These are phyloP conservation scores for Paraplagusia blochii DNA, from an alignment of 2,113 vertebrate species.

Conservation along the genomic window DNA sequence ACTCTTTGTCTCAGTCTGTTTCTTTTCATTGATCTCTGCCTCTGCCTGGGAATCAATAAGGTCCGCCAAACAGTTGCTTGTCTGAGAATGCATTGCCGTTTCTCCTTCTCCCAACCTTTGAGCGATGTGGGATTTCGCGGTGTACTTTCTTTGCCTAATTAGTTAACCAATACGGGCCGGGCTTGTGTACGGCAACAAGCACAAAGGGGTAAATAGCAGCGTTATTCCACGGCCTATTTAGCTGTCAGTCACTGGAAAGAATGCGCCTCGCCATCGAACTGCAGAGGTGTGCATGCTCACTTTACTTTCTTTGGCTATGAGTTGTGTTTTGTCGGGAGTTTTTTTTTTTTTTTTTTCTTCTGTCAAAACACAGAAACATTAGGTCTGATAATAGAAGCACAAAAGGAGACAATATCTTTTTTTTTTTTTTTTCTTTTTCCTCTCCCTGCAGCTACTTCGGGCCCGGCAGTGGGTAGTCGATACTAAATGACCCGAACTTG, in stretches of 20 bases:
- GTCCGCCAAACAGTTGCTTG: slow-evolving; percentile 68
- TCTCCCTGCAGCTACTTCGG: slow-evolving; percentile 39
- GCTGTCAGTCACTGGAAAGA: slow-evolving; percentile 49
- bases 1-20: slow-evolving; percentile 91
- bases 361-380: slow-evolving; percentile 44
- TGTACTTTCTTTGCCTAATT: slow-evolving; percentile 71
- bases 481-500: slow-evolving; percentile 71
- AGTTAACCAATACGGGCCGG: slow-evolving; percentile 52
- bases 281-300: slow-evolving; percentile 26
- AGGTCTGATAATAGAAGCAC: slow-evolving; percentile 28
- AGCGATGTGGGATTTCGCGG: slow-evolving; percentile 53
- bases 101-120: slow-evolving; percentile 51
- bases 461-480: slow-evolving; percentile 44
- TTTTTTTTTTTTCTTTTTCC: slow-evolving; percentile 52
- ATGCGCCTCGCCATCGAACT: slow-evolving; percentile 30
- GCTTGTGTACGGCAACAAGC: slow-evolving; percentile 40
- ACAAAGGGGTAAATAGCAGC: slow-evolving; percentile 39
- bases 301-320: slow-evolving; percentile 27
- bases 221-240: slow-evolving; percentile 60
- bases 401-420: slow-evolving; percentile 33
- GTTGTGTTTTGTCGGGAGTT: slow-evolving; percentile 8
- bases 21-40: slow-evolving; percentile 96
- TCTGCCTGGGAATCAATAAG: slow-evolving; percentile 84
- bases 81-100: slow-evolving; percentile 85
- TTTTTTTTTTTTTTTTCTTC: slow-evolving; percentile 25